These are phyloP conservation scores for Papilio demoleus DNA, from an alignment of 2,888 invertebrate genomes.

Conservation along the genomic window DNA sequence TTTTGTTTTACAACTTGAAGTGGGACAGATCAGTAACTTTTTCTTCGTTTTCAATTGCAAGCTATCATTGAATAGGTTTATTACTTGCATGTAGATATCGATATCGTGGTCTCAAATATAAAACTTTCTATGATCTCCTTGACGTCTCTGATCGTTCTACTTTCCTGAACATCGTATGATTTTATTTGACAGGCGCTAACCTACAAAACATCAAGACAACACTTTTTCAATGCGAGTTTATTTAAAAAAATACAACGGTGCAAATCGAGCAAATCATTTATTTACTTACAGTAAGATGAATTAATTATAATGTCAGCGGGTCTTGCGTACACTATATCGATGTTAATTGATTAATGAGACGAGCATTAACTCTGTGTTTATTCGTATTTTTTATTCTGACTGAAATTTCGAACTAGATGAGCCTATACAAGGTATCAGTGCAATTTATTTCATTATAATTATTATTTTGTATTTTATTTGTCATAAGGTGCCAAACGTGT, in stretches of 20 bases:
- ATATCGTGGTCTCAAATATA: conserved; percentile 1
- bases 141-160: not conserved
- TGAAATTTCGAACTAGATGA: too few relatives aligned
- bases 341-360: too few relatives aligned
- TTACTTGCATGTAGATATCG: not conserved
- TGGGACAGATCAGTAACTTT: conserved; percentile 3
- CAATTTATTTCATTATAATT: too few relatives aligned
- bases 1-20: not conserved
- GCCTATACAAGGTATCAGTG: too few relatives aligned
- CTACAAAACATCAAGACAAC: conserved; percentile 6
- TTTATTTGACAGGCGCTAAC: conserved; percentile 19
- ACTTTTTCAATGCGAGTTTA: not conserved
- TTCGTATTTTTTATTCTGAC: too few relatives aligned
- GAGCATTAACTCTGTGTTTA: too few relatives aligned
- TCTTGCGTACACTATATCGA: too few relatives aligned
- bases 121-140: conserved; percentile 18
- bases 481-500: too few relatives aligned
- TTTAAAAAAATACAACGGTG: not conserved
- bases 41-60: not conserved
- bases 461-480: too few relatives aligned
- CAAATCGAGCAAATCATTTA: too few relatives aligned
- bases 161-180: conserved; percentile 1
- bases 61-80: conserved; percentile 10
- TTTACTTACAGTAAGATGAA: too few relatives aligned
- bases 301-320: too few relatives aligned